Evolutionary conservation across 2,113 vertebrate genomes (phyloP).

Genomic region (Phycodurus eques): DNA sequence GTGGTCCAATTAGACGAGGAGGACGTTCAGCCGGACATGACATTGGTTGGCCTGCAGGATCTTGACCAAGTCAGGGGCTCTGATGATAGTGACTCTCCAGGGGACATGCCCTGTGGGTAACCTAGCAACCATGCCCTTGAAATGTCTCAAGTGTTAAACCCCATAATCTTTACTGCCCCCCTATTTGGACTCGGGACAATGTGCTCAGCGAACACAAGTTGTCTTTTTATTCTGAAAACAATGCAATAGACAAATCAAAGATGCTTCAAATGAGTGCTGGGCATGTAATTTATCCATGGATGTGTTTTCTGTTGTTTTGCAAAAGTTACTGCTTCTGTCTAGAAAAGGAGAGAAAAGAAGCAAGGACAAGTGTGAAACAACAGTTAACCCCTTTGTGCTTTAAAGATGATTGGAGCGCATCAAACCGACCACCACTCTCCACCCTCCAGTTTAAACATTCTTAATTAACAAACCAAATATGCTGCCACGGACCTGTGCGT

Average conservation of each 20-base stretch:
- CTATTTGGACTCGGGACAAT: neutral
- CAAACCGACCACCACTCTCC: neutral
- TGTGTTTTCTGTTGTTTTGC: neutral
- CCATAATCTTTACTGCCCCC: neutral
- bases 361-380: neutral
- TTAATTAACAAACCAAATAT: neutral
- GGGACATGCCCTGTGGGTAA: slow-evolving; percentile 22
- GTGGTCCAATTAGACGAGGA: slow-evolving; percentile 89
- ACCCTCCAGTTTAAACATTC: neutral
- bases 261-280: neutral
- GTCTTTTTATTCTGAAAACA: neutral
- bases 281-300: neutral
- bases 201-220: neutral
- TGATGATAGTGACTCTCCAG: slow-evolving; percentile 84
- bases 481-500: neutral
- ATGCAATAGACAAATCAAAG: slow-evolving; percentile 4
- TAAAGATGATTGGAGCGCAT: neutral
- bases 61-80: slow-evolving; percentile 46
- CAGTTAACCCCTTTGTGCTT: neutral
- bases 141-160: neutral
- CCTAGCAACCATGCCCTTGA: neutral
- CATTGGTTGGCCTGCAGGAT: slow-evolving; percentile 67
- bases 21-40: slow-evolving; percentile 84
- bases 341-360: neutral
- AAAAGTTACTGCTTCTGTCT: neutral